phyloP scores from a whole-genome alignment of 2,888 invertebrate genomes.

The Polymixis lichenea region DNA sequence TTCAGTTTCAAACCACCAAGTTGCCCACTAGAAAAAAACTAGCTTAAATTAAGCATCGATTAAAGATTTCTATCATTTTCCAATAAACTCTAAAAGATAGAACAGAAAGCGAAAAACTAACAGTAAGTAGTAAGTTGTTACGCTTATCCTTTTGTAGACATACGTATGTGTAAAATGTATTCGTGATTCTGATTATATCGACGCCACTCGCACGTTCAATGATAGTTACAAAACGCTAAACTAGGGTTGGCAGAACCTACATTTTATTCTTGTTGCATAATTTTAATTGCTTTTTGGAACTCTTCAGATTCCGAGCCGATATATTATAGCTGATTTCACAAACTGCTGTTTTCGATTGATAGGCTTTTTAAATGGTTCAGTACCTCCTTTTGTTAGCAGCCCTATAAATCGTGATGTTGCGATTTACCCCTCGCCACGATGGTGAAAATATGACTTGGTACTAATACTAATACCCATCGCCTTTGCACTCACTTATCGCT shows the following conservation, averaged over 20 bases:
- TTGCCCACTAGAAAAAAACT: background rate
- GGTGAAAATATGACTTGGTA: conserved; percentile 52
- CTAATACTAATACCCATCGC: conserved; percentile 49
- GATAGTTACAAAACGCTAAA: conserved; percentile 73
- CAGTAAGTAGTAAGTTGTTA: conserved; percentile 58
- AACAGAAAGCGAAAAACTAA: conserved; percentile 59
- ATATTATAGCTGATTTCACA: background rate
- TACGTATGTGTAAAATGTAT: conserved; percentile 71
- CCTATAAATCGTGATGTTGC: conserved; percentile 61
- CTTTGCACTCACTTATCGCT: conserved; percentile 45
- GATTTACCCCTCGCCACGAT: conserved; percentile 48
- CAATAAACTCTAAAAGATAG: conserved; percentile 30
- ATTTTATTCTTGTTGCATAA: conserved; percentile 24
- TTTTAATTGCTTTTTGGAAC: conserved; percentile 20
- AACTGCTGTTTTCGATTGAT: conserved; percentile 7
- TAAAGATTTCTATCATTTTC: conserved; percentile 20
- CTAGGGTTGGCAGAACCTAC: conserved; percentile 62
- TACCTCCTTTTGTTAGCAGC: conserved; percentile 17
- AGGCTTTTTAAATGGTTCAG: conserved; percentile 10
- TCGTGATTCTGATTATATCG: conserved; percentile 84
- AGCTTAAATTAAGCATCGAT: background rate
- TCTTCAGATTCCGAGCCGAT: background rate
- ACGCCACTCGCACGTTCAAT: conserved; percentile 74
- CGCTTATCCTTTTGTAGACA: conserved; percentile 68
- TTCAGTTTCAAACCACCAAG: conserved; percentile 71